Conservation (phyloP, 2,888 invertebrate species). For the Rhynchonema sp. region DNA sequence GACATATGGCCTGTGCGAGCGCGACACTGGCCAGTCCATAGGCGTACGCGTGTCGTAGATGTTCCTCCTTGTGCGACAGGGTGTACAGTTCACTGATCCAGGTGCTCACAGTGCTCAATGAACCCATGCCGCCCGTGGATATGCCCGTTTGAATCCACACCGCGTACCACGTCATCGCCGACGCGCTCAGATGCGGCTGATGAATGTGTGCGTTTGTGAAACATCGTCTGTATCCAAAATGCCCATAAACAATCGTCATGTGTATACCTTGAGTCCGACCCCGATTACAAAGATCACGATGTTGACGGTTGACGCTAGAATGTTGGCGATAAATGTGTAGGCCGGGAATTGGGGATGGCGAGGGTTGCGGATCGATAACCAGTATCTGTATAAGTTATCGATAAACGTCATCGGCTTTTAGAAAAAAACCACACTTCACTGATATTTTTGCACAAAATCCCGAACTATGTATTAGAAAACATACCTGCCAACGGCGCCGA, state of each 20-base stretch:
- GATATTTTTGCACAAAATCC: no score
- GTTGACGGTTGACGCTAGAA: neutral
- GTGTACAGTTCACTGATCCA: neutral
- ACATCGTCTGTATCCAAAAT: neutral
- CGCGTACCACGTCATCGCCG: no score
- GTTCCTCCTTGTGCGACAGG: neutral
- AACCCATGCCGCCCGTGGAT: neutral
- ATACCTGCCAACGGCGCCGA: neutral
- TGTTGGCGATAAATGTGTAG: constrained; percentile 1
- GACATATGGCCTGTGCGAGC: neutral
- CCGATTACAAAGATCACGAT: neutral
- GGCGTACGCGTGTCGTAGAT: neutral
- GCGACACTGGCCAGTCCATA: neutral
- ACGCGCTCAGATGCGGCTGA: no score
- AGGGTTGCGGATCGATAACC: neutral
- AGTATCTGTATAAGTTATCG: no score
- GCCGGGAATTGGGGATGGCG: neutral
- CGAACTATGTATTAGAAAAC: no score
- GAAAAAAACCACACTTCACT: no score
- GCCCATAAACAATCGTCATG: neutral
- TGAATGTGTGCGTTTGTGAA: no score
- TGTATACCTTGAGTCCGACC: neutral
- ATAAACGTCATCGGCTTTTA: no score
- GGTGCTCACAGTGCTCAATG: neutral
- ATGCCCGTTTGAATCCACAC: neutral